These are phyloP conservation scores for Eudorcas thomsonii DNA, from an alignment of 2,113 vertebrate species.

Conservation along the genomic window DNA sequence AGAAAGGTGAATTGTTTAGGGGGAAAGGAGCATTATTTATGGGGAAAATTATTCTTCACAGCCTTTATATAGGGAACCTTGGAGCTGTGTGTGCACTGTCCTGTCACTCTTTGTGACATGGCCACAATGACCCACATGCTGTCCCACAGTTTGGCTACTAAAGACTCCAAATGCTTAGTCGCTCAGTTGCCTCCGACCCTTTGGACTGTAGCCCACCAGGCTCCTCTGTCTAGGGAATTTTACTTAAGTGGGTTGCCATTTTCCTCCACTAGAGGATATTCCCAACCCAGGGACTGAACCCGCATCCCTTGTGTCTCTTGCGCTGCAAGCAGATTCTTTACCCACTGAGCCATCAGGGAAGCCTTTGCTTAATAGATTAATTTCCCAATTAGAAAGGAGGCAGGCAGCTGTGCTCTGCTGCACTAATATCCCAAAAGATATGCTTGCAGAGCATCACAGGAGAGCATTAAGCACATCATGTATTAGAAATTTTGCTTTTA, in stretches of 20 bases:
- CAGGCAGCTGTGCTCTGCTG: not conserved
- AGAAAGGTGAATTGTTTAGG: not conserved
- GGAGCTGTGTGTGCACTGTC: not conserved
- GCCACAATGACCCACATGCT: not conserved
- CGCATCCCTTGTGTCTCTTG: not conserved
- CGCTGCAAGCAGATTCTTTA: not conserved
- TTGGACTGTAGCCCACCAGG: not conserved
- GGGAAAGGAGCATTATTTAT: not conserved
- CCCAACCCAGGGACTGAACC: not conserved
- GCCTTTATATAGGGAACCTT: not conserved
- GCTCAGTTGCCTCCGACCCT: fast-evolving
- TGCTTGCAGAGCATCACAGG: not conserved
- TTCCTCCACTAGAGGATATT: not conserved
- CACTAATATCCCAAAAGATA: not conserved
- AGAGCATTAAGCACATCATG: not conserved
- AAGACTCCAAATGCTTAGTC: not conserved
- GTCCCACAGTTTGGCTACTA: not conserved
- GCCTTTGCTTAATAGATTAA: not conserved
- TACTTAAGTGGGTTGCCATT: not conserved
- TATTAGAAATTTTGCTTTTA: not conserved
- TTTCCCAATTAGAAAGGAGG: not conserved
- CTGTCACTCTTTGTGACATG: not conserved
- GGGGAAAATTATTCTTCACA: not conserved
- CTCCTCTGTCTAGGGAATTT: not conserved
- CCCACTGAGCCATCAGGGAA: not conserved